These are phyloP conservation scores for Heliocidaris tuberculata DNA, from an alignment of 35 echinoderm and acorn worm genomes.

Conservation along the genomic window DNA sequence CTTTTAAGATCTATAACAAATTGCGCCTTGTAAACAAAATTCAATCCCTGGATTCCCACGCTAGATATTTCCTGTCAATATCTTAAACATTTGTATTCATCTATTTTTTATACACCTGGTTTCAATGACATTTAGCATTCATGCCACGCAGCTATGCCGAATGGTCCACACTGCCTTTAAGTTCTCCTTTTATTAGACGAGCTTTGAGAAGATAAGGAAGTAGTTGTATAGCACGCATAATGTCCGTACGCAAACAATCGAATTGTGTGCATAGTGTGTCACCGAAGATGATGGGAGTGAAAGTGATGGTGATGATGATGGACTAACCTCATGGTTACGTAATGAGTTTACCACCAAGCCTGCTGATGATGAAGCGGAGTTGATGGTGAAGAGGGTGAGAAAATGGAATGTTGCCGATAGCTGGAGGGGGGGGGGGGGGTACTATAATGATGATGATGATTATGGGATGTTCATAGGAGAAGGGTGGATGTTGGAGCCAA, in stretches of 20 bases:
- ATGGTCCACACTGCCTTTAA: background rate
- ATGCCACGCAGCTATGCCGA: background rate
- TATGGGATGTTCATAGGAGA: background rate
- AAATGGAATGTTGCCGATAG: background rate
- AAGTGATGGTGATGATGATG: constrained; percentile 1
- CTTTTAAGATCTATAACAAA: background rate
- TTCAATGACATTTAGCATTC: background rate
- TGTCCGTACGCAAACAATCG: background rate
- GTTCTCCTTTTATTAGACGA: background rate
- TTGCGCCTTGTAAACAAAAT: background rate
- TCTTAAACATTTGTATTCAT: background rate
- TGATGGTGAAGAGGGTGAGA: background rate
- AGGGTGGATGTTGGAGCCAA: background rate
- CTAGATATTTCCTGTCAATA: too few relatives aligned
- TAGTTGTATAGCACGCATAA: background rate
- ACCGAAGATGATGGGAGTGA: background rate
- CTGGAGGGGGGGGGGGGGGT: background rate
- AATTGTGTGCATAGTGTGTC: constrained; percentile 10
- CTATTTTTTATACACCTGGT: background rate
- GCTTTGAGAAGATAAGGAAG: background rate
- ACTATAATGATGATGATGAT: background rate
- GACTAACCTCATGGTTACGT: background rate
- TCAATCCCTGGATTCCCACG: background rate
- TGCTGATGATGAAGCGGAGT: background rate
- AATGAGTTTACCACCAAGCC: background rate